A percentile compares a stretch with the other conserved stretches of the same genome.
These are phyloP conservation scores for Micrasema minimum DNA, from an alignment of 1,140 invertebrate species.

Conservation along the genomic window DNA sequence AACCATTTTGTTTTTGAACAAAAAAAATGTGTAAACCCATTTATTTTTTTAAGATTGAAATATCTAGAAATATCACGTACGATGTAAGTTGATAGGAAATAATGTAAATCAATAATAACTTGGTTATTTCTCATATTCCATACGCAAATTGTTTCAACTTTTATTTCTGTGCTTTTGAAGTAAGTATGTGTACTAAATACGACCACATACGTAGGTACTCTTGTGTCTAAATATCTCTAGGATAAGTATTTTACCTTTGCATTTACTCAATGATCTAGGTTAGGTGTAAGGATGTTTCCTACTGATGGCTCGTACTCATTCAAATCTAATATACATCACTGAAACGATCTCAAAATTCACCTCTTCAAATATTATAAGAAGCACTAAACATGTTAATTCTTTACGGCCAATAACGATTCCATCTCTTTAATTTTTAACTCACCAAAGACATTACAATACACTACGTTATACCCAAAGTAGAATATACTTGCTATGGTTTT, in stretches of 20 bases:
- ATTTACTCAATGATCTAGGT: constrained; percentile 37
- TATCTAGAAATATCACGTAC: constrained; percentile 2
- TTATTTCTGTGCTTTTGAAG: constrained; percentile 17
- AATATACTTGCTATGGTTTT: too few relatives aligned
- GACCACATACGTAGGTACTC: background rate
- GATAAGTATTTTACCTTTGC: constrained; percentile 30
- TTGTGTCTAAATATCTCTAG: constrained; percentile 24
- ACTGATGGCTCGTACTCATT: background rate
- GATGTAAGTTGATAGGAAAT: too few relatives aligned
- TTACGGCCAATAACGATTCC: background rate
- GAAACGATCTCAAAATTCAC: constrained; percentile 22
- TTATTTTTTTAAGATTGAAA: constrained; percentile 36
- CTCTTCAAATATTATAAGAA: background rate
- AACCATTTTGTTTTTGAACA: too few relatives aligned
- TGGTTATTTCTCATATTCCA: background rate
- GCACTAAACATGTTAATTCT: background rate
- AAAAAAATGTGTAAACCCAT: constrained; percentile 2
- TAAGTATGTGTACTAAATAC: background rate
- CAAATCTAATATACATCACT: background rate
- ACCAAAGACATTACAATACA: too few relatives aligned
- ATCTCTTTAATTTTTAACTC: too few relatives aligned
- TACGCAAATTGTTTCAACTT: background rate
- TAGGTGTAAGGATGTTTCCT: constrained; percentile 21
- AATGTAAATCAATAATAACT: too few relatives aligned
- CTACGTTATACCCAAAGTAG: too few relatives aligned